Conservation (phyloP, 2,797 vertebrate genomes). For the Oceanodroma leucorhoa region DNA sequence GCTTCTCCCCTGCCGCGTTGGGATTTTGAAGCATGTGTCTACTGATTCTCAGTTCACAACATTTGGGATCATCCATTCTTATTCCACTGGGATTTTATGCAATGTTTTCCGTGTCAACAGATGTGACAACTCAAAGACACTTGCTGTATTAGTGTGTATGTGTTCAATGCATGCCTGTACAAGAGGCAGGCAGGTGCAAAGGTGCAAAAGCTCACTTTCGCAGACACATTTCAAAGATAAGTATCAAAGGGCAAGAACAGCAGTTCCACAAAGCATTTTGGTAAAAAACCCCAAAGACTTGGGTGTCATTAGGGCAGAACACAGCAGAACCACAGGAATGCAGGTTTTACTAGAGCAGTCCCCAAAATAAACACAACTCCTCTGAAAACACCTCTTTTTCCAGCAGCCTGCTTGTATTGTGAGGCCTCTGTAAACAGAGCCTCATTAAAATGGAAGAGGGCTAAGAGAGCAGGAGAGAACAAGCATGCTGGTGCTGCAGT, state of each 20-base stretch:
- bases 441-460: not conserved
- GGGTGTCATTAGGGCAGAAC: not conserved
- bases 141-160: not conserved
- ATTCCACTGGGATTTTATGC: not conserved
- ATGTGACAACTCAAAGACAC: not conserved
- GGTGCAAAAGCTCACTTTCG: not conserved
- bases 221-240: not conserved
- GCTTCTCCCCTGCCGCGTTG: not conserved
- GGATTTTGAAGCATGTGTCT: not conserved
- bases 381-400: not conserved
- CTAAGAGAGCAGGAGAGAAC: not conserved
- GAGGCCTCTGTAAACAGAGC: not conserved
- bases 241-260: not conserved
- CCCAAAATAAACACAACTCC: not conserved
- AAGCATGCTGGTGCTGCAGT: not conserved
- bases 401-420: not conserved
- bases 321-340: not conserved
- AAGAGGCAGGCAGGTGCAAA: not conserved
- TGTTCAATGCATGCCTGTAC: not conserved
- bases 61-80: not conserved
- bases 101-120: not conserved
- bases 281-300: not conserved
- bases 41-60: not conserved
- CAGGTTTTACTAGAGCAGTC: not conserved
- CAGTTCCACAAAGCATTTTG: not conserved